Conservation (phyloP, 2,797 vertebrate genomes). For the Discoglossus pictus region DNA sequence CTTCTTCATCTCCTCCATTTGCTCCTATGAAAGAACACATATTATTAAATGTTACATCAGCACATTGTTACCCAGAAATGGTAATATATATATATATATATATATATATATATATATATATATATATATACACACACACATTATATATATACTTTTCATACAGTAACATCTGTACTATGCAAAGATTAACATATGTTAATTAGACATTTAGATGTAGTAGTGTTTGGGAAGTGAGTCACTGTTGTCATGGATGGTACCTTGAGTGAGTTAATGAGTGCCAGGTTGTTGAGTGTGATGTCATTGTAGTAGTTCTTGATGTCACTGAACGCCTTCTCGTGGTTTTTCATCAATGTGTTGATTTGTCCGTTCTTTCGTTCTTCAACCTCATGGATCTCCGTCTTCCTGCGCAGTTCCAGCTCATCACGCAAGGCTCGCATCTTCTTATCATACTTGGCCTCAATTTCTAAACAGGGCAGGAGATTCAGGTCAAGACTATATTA, state of each 20-base stretch:
- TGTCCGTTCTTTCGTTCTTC: conserved; percentile 82
- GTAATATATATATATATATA: too few relatives aligned
- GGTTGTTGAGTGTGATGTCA: conserved; percentile 71
- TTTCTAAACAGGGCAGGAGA: conserved; percentile 69
- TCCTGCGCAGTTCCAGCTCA: conserved; percentile 76
- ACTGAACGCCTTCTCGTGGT: conserved; percentile 73
- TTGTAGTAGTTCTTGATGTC: conserved; percentile 73
- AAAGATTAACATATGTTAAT: too few relatives aligned
- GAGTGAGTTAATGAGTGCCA: conserved; percentile 65
- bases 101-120: too few relatives aligned
- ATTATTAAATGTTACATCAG: too few relatives aligned
- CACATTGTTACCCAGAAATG: too few relatives aligned
- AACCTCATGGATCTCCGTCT: conserved; percentile 73
- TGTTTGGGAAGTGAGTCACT: too few relatives aligned
- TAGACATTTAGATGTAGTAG: too few relatives aligned
- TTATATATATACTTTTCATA: too few relatives aligned
- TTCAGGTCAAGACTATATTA: rapidly evolving
- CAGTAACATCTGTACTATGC: too few relatives aligned
- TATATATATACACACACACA: too few relatives aligned
- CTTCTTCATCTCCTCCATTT: conserved; percentile 71
- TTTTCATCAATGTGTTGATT: conserved; percentile 71
- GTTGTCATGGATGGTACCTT: too few relatives aligned
- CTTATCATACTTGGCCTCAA: conserved; percentile 71
- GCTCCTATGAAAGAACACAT: conserved; percentile 66
- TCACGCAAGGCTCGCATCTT: conserved; percentile 74